Evolutionary conservation across 23 tunicate genomes (phyloP).

Genomic region (Trididemnum miniatum): DNA sequence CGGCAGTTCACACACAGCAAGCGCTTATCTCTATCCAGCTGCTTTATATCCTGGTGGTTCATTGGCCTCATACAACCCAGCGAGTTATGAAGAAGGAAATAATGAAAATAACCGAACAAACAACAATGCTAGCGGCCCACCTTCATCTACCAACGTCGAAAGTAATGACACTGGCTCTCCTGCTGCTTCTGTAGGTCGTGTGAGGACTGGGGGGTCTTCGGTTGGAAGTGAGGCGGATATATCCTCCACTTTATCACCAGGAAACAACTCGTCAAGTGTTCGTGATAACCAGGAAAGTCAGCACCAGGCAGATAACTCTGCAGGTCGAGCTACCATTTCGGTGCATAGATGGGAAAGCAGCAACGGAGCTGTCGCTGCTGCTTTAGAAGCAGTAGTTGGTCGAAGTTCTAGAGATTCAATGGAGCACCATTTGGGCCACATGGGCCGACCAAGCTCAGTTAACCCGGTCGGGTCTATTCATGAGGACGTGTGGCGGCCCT

Average conservation of each 20-base stretch:
- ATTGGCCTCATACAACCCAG: slow-evolving; percentile 39
- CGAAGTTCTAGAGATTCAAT: slow-evolving; percentile 21
- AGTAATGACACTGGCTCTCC: slow-evolving; percentile 52
- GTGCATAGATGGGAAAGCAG: slow-evolving; percentile 46
- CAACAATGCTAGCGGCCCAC: slow-evolving; percentile 23
- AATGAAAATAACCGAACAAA: slow-evolving; percentile 12
- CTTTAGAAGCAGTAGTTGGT: slow-evolving; percentile 44
- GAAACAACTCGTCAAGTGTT: slow-evolving; percentile 53
- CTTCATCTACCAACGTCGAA: slow-evolving; percentile 40
- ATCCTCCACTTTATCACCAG: slow-evolving; percentile 76
- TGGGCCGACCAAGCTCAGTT: slow-evolving; percentile 12
- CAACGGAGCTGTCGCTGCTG: slow-evolving; percentile 50
- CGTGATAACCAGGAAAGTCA: slow-evolving; percentile 57
- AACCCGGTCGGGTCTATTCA: slow-evolving; percentile 35
- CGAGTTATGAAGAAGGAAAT: slow-evolving; percentile 37
- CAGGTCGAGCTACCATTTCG: not conserved
- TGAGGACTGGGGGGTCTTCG: slow-evolving; percentile 65
- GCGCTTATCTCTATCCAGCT: slow-evolving; percentile 55
- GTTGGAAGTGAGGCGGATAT: slow-evolving; percentile 89
- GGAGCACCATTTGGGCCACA: slow-evolving; percentile 32
- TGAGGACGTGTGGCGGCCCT: slow-evolving; percentile 96
- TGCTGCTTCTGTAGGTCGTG: slow-evolving; percentile 46
- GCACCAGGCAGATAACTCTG: slow-evolving; percentile 10
- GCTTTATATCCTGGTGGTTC: slow-evolving; percentile 52
- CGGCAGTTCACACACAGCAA: slow-evolving; percentile 41